Evolutionary conservation across 2,797 vertebrate species (phyloP).

Genomic region (Discoglossus pictus): DNA sequence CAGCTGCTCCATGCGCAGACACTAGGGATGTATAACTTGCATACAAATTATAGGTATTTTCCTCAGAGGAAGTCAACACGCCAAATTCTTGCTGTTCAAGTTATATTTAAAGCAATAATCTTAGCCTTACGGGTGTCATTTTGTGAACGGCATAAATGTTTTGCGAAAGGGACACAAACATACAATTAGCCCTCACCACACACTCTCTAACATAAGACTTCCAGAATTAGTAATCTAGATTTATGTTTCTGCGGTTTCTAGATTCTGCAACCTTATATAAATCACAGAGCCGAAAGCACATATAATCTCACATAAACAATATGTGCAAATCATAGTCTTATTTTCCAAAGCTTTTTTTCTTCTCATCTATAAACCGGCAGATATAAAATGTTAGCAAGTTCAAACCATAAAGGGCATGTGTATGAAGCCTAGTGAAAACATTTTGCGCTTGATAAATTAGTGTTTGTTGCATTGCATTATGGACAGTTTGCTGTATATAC

Average conservation of each 20-base stretch:
- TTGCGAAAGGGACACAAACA: slow-evolving; percentile 27
- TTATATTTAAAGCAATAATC: slow-evolving; percentile 41
- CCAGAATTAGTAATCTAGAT: slow-evolving; percentile 3
- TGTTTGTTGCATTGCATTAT: no score
- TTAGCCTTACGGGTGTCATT: slow-evolving; percentile 36
- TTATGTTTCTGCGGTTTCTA: slow-evolving; percentile 14
- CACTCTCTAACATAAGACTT: slow-evolving; percentile 8
- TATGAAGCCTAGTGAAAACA: no score
- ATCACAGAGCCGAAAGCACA: neutral
- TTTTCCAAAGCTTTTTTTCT: slow-evolving; percentile 1
- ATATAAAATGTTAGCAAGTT: no score
- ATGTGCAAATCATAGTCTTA: neutral
- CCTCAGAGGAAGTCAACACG: slow-evolving; percentile 32
- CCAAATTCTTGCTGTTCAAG: slow-evolving; percentile 11
- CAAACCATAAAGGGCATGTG: no score
- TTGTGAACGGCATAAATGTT: slow-evolving; percentile 32
- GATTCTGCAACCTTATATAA: slow-evolving; percentile 11
- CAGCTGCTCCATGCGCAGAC: slow-evolving; percentile 33
- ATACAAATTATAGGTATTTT: slow-evolving; percentile 41
- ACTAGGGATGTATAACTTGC: slow-evolving; percentile 11
- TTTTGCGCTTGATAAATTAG: no score
- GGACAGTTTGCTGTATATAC: no score
- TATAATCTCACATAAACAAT: neutral
- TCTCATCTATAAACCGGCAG: no score
- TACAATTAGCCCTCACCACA: slow-evolving; percentile 28